Evolutionary conservation across 2,113 vertebrate species (phyloP).

Genomic region (Nibea coibor): DNA sequence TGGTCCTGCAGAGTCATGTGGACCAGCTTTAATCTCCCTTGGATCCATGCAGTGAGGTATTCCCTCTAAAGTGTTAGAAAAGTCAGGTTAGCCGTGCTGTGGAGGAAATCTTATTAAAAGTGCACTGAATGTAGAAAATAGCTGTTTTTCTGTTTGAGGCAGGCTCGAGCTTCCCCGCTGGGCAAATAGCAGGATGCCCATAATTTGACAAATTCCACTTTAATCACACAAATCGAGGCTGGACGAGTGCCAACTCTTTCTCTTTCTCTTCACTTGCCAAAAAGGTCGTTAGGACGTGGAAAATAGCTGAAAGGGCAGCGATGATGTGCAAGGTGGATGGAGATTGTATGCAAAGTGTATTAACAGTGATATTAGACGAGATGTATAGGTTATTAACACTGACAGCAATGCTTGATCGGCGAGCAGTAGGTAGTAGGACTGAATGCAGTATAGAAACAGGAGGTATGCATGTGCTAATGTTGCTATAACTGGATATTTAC

Average conservation of each 20-base stretch:
- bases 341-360: background rate
- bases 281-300: background rate
- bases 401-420: background rate
- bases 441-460: too few relatives aligned
- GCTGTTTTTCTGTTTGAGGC: constrained; percentile 38
- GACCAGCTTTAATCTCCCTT: constrained; percentile 31
- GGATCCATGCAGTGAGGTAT: constrained; percentile 17
- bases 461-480: too few relatives aligned
- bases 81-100: background rate
- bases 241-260: background rate
- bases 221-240: constrained; percentile 7
- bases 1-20: constrained; percentile 12
- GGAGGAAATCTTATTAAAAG: constrained; percentile 52
- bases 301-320: background rate
- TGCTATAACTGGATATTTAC: too few relatives aligned
- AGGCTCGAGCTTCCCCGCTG: background rate
- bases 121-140: constrained; percentile 35
- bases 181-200: constrained; percentile 6
- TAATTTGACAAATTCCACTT: constrained; percentile 35
- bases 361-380: too few relatives aligned
- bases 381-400: background rate
- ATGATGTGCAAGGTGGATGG: background rate
- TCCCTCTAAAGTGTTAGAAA: constrained; percentile 36
- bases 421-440: too few relatives aligned
- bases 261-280: background rate